Conservation (phyloP, 2,113 vertebrate species). For the Callipepla californica region DNA sequence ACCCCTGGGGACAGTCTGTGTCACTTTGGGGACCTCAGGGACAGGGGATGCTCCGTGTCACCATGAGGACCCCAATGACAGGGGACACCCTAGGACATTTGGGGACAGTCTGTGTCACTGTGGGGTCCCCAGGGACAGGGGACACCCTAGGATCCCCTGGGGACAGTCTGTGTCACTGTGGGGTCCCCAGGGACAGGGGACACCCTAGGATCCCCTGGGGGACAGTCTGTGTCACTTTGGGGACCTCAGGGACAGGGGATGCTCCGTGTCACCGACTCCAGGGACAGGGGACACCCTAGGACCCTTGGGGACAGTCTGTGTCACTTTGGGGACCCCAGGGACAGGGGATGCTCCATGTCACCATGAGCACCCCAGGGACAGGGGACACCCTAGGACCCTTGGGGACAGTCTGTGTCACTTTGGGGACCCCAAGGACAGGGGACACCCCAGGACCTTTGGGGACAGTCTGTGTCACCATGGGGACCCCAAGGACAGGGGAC, state of each 20-base stretch:
- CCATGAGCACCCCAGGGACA: rapidly evolving
- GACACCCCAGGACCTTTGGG: not conserved
- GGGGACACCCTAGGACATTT: too few species aligned
- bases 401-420: too few species aligned
- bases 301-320: not conserved
- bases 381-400: too few species aligned
- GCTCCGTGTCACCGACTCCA: too few species aligned
- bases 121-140: rapidly evolving
- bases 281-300: rapidly evolving
- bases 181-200: rapidly evolving
- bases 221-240: not conserved
- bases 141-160: not conserved
- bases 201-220: rapidly evolving
- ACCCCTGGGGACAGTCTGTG: too few species aligned
- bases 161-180: too few species aligned
- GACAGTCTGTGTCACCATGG: rapidly evolving
- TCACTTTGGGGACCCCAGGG: rapidly evolving
- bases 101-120: not conserved
- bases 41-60: rapidly evolving
- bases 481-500: rapidly evolving
- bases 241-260: too few species aligned
- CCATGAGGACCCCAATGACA: not conserved
- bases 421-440: rapidly evolving
- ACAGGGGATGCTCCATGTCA: rapidly evolving
- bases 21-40: too few species aligned